Base-by-base conservation (phyloP, 1,140 invertebrate species). In the Drosophila hydei region DNA sequence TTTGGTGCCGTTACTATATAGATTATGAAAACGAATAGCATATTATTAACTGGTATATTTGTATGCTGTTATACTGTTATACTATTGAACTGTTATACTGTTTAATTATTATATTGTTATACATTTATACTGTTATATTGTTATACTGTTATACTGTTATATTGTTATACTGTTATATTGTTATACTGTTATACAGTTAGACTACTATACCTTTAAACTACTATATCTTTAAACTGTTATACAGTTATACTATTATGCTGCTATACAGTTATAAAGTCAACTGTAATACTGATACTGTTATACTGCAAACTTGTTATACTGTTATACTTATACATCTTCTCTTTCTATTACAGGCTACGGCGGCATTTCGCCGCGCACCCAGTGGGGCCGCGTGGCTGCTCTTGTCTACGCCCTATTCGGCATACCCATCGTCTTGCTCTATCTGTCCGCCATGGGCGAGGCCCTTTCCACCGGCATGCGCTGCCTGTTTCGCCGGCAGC, bases 381-480 rank as follows among this genome's bases (percentile, higher is more conserved):
- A 96, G 33, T 96, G 95, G 94, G 97, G 98, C 64, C 83, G 93
- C 79, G 59, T 96, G 95, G 96, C 97, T 16, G 98, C 98, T 3
- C 95, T 98, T 58, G 92, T 97, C 16, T 98, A 98, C 92, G 97
- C 97, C 1, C 93, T 96, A 3, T 93, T 98, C 38, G 97, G 97
- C 18, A 98, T 98, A 70, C 98, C 97, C 4, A 92, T 98, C 48
- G 97, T 98, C 93, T 93, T 98, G 77, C 94, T 98, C 16, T 97
- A 97, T 91, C 92, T 97, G n/a, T 96, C 96, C 18, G 96, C 96
- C 4, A 95, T 96, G 25, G 96, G 96, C 7, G 96, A 97, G 69
- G 94, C 95, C 0, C 92, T 97, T 1, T 92, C 91, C 21, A 74
- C 88, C 8, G 77, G 78, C 6, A 91, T 92, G 89, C 89, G 91